Conservation (phyloP, 2,797 vertebrate genomes). For the Masticophis lateralis region DNA sequence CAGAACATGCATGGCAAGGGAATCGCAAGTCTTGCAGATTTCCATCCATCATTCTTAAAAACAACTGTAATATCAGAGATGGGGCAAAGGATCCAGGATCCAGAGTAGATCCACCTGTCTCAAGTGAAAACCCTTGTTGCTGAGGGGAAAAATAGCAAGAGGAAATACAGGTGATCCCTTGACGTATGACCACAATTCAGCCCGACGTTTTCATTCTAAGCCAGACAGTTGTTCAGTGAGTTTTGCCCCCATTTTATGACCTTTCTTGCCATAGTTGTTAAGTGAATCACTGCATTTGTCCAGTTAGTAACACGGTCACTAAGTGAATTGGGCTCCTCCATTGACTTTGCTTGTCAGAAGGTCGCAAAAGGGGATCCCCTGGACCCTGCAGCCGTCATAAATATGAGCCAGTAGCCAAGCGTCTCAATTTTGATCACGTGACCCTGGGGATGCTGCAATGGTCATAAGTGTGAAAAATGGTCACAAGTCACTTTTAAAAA, state of each 20-base stretch:
- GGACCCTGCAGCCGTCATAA: neutral
- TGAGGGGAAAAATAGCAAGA: neutral
- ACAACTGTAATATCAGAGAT: neutral
- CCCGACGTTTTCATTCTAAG: neutral
- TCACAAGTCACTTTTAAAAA: neutral
- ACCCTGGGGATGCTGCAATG: neutral
- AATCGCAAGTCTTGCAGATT: neutral
- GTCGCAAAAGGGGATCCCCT: neutral
- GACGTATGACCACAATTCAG: neutral
- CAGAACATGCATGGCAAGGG: neutral
- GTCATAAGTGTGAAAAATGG: neutral
- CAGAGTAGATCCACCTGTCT: neutral
- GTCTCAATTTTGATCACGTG: neutral
- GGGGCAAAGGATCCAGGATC: neutral
- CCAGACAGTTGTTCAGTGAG: neutral
- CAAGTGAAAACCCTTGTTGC: neutral
- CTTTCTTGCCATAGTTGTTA: neutral
- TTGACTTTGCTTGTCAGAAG: neutral
- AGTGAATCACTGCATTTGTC: neutral
- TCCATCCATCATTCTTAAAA: neutral
- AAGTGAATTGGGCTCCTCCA: neutral
- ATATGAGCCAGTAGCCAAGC: neutral
- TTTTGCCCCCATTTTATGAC: neutral
- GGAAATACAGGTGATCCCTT: neutral
- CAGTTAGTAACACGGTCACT: neutral